A percentile compares a stretch with the other conserved stretches of the same genome.
Evolutionary conservation across 2,797 vertebrate species (phyloP).

Genomic region (Pipistrellus pipistrellus): DNA sequence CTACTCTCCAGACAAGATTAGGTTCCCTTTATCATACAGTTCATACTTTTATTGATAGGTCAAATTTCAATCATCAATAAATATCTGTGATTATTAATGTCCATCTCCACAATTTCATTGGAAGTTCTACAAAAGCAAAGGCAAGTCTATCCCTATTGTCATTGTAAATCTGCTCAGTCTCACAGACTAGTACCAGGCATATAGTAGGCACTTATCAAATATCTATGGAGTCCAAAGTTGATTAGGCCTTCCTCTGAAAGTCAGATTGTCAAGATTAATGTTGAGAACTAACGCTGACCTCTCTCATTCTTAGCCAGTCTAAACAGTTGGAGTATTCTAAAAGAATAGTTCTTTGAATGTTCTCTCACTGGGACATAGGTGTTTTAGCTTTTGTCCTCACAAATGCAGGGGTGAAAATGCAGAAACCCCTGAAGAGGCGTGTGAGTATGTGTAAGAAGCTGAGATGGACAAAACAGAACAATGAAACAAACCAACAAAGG

Average conservation of each 20-base stretch:
- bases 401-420: neutral
- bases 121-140: slow-evolving; percentile 31
- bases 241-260: neutral
- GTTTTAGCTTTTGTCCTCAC: neutral
- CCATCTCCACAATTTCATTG: neutral
- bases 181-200: neutral
- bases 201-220: neutral
- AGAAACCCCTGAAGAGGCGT: neutral
- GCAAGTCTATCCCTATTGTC: neutral
- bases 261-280: neutral
- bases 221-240: neutral
- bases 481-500: neutral
- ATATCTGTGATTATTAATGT: neutral
- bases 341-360: neutral
- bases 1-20: neutral
- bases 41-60: neutral
- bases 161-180: neutral
- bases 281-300: neutral
- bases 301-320: neutral
- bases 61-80: neutral
- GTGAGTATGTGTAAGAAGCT: accelerated
- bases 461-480: neutral
- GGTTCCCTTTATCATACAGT: neutral
- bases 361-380: neutral
- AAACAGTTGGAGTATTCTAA: neutral